A percentile compares a stretch with the other conserved stretches of the same genome.
phyloP scores from a whole-genome alignment of 2,888 invertebrate genomes.

The Mechanitis mazaeus region DNA sequence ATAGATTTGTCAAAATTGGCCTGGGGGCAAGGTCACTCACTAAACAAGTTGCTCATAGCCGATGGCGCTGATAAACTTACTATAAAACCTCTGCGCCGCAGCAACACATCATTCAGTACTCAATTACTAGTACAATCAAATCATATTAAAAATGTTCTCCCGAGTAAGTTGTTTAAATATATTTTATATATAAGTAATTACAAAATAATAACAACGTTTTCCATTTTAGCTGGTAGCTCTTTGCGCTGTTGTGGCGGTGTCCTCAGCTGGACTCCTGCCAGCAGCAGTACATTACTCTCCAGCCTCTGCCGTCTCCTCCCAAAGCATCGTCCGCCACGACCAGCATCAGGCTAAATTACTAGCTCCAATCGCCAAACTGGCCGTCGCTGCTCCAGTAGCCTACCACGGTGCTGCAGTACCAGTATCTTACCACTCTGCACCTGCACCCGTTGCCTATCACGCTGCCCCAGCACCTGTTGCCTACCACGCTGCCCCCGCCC shows the following conservation, averaged over 20 bases:
- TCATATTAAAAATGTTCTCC: slow-evolving; percentile 22
- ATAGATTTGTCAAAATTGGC: slow-evolving; percentile 15
- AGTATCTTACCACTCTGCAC: slow-evolving; percentile 52
- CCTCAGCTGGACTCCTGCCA: slow-evolving; percentile 43
- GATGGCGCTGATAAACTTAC: slow-evolving; percentile 4
- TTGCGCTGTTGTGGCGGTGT: slow-evolving; percentile 48
- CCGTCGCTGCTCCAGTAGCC: slow-evolving; percentile 25
- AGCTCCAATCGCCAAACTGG: slow-evolving; percentile 34
- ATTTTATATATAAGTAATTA: slow-evolving; percentile 2
- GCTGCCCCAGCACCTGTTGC: slow-evolving; percentile 34
- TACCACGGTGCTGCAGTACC: slow-evolving; percentile 36
- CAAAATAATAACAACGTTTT: slow-evolving; percentile 9
- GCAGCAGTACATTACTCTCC: slow-evolving; percentile 55
- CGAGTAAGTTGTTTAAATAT: slow-evolving; percentile 20
- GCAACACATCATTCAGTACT: slow-evolving; percentile 9
- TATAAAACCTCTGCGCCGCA: slow-evolving; percentile 9
- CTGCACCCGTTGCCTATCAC: slow-evolving; percentile 49
- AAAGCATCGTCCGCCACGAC: slow-evolving; percentile 58
- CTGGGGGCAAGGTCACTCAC: slow-evolving; percentile 10
- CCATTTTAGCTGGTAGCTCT: slow-evolving; percentile 21
- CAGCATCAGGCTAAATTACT: slow-evolving; percentile 35
- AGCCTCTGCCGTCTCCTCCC: slow-evolving; percentile 53
- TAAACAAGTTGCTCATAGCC: slow-evolving; percentile 12
- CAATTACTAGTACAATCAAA: slow-evolving; percentile 1
- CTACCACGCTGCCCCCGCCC: slow-evolving; percentile 32